A percentile compares a stretch with the other conserved stretches of the same genome.
Conservation (phyloP, 2,797 vertebrate species). For the Pipistrellus pipistrellus region DNA sequence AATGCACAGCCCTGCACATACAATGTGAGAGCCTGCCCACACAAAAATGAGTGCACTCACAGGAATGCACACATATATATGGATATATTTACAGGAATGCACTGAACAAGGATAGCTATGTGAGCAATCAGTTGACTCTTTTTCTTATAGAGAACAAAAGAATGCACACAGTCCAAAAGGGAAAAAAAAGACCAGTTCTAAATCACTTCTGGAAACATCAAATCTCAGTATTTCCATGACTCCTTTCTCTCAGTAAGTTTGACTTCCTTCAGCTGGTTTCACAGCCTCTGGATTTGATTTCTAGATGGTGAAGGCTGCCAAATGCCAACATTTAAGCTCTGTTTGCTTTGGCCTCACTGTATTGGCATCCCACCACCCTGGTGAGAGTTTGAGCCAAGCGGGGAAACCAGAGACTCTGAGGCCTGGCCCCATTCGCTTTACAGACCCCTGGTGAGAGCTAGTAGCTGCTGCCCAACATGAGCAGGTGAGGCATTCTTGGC, state of each 20-base stretch:
- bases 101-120: neutral
- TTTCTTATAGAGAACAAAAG: slow-evolving; percentile 33
- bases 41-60: slow-evolving; percentile 70
- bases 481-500: neutral
- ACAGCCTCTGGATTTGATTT: neutral
- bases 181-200: neutral
- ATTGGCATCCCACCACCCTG: neutral
- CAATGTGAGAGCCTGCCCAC: slow-evolving; percentile 66
- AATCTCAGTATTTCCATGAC: neutral
- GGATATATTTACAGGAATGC: slow-evolving; percentile 43
- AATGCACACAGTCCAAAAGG: neutral
- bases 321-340: neutral
- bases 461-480: neutral
- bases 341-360: neutral
- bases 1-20: neutral
- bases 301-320: neutral
- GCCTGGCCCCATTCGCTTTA: neutral
- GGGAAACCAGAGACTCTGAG: neutral
- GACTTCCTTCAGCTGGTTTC: neutral
- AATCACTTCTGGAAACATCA: slow-evolving; percentile 14
- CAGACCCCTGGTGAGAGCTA: neutral
- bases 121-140: neutral
- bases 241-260: neutral
- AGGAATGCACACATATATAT: slow-evolving; percentile 69
- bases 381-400: neutral